Percentiles rank a stretch among this genome's conserved stretches.
phyloP scores from a whole-genome alignment of 2,113 vertebrate genomes.

The Chiloscyllium plagiosum region DNA sequence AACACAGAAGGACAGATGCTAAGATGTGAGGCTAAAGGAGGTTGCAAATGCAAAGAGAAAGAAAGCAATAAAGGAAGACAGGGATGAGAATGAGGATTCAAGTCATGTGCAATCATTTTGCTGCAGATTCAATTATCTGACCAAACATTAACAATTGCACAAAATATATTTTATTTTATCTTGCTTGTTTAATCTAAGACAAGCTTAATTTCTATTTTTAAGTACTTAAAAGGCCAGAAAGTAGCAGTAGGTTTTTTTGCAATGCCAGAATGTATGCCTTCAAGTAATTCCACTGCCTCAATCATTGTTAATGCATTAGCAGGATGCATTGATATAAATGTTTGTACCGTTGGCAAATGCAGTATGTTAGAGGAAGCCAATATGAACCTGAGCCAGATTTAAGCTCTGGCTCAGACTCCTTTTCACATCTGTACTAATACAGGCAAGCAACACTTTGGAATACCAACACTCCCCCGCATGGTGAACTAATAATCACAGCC shows the following conservation, averaged over 20 bases:
- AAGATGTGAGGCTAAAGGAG: neutral
- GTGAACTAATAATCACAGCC: neutral
- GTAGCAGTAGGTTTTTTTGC: neutral
- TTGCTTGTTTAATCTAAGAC: neutral
- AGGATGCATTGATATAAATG: neutral
- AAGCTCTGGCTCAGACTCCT: neutral
- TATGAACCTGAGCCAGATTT: neutral
- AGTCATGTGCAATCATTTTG: neutral
- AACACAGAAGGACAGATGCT: neutral
- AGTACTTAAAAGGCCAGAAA: neutral
- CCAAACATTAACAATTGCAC: slow-evolving; percentile 3
- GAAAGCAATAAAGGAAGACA: neutral
- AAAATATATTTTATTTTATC: neutral
- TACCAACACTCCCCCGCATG: neutral
- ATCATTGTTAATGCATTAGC: neutral
- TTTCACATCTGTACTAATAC: slow-evolving; percentile 9
- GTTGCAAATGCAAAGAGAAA: neutral
- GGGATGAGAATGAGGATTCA: neutral
- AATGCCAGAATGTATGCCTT: neutral
- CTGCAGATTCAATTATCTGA: neutral
- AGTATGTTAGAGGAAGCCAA: neutral
- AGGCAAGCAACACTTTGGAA: neutral
- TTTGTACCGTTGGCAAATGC: neutral
- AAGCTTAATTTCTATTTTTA: neutral
- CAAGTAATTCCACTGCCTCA: slow-evolving; percentile 4